Evolutionary conservation across 2,797 vertebrate species (phyloP), one percentile per base, ranked within the genome.

Genomic region (Enteromius fasciolatus): DNA sequence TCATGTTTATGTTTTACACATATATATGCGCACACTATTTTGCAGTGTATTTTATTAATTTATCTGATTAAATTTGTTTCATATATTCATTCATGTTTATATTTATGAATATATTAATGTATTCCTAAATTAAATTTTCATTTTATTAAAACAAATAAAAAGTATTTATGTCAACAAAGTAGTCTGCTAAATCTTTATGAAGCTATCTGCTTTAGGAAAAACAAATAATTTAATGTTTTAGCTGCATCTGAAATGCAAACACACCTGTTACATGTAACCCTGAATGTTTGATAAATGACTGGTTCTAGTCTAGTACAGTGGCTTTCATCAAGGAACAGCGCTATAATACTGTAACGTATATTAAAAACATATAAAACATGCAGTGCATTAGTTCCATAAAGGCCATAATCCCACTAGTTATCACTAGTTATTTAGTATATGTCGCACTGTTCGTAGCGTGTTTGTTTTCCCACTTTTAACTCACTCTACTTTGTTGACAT

Each of bases 401-500:
- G 28, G 7, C 14, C 5, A 17, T 28, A 61, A 44, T 20, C 20
- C 5, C 39, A 25, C 1, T 18, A 18, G n/a, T 46, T 31, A 12
- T 44, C 41, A 12, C 41, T 44, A 46, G 44, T 46, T 63, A 50
- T 3, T 31, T 10, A 5, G 8, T 36, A 31, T 12, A 20, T 31
- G 3, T 63, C 2, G 10, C 18, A 23, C 33, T 31, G 5, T 2
- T 36, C 31, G 14, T 54, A 20, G 6, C 1, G 5, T 5, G 4
- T 61, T 44, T 25, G 8, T 31, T 33, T 48, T 5, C 25, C 59
- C 18, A n/a, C 25, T 33, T 18, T 41, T 6, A 48, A 3, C 18
- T 59, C 17, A 59, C 44, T 8, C 20, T 10, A 0, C 14, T 68
- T 80, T 80, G 67, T 54, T 81, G 54, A 31, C 74, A 33, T 73